Base-by-base conservation (phyloP, 1,140 invertebrate species). In the Megalopta genalis region DNA sequence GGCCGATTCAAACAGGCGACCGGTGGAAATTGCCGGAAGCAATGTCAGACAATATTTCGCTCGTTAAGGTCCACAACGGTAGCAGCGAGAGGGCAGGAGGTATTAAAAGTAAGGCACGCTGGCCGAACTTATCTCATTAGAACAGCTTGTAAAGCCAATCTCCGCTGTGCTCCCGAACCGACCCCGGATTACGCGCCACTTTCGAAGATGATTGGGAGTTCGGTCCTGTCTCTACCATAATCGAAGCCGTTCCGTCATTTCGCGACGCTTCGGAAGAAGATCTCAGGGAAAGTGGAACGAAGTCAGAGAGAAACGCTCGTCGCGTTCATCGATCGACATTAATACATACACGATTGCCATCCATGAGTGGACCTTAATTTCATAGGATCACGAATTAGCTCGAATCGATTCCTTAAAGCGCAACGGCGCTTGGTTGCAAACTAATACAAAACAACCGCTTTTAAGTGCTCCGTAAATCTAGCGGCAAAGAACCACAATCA, bases 111-210 rank as follows among this genome's bases (percentile, higher is more conserved):
- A 82, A 87, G 83, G 81, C 80, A 89, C 80, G 76, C 83, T 86
- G 86, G 83, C 81, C 82, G 82, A 89, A 89, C 83, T 89, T 89
- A 89, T 89, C 88, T 89, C 88, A 88, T 89, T 89, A 89, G 87
- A 89, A 88, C 83, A 81, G 85, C 86, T 85, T 88, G 82, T 87
- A 89, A 77, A 86, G 85, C 86, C 87, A 87, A 87, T 85, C 86
- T 87, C 86, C 86, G 81, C 71, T 60, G 49, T 74, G 82, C 83
- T 76, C 71, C 82, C 68, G 62, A 72, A 70, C 77, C 86, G 77
- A 80, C 77, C 70, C 68, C 73, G 80, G 77, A 70, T 86, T 83
- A 86, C 77, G 75, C 84, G 77, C 81, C 80, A 86, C 81, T 86
- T 86, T 83, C 84, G 68, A 86, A 82, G 74, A 85, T 85, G 84